Evolutionary conservation across 2,888 invertebrate genomes (phyloP), one percentile per base, ranked within the genome.

Genomic region (Uloborus plumipes): DNA sequence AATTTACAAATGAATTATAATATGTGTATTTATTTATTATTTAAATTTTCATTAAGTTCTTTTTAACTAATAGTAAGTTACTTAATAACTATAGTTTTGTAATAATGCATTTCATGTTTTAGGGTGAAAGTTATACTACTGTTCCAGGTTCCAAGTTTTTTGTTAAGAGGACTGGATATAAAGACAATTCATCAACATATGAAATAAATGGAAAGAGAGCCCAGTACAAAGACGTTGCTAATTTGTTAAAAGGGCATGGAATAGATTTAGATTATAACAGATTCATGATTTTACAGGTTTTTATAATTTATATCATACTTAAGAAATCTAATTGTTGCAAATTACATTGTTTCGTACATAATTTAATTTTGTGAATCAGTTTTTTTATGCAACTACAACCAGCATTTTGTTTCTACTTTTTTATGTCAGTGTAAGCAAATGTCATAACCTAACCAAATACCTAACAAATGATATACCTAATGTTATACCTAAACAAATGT

Each of bases 231-330:
- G 96, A 97, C 87, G 94, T 99, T 2, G 93, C 94, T 0, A 91
- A 91, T 84, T 89, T 95, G 86, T 90, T 99, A 11, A 91, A 94
- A 83, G 91, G 92, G 0, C 93, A 95, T 88, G 96, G 97, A 11
- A 94, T 99, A 85, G 99, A 99, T 91, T 91, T 99, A 87, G 95
- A 96, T 87, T 97, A 99, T 88, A 99, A 99, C 89, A 91, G 99
- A 65, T 99, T 99, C 89, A 92, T 99, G 51, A 99, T 99, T 88
- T 91, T 99, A 22, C 99, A 99, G 92, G 97, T 95, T 84, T 26
- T 51, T 67, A 39, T 39, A 39, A 39, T 39, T 39, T 39, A 39
- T 4, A 26, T 26, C 26, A 26, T 26, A 26, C 26, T 4, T 26
- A 26, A 26, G 4, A 26, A 26, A 26, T 26, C 2, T 26, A 3